These are phyloP conservation scores for Galbula dea DNA, from an alignment of 2,113 vertebrate genomes.

Conservation along the genomic window DNA sequence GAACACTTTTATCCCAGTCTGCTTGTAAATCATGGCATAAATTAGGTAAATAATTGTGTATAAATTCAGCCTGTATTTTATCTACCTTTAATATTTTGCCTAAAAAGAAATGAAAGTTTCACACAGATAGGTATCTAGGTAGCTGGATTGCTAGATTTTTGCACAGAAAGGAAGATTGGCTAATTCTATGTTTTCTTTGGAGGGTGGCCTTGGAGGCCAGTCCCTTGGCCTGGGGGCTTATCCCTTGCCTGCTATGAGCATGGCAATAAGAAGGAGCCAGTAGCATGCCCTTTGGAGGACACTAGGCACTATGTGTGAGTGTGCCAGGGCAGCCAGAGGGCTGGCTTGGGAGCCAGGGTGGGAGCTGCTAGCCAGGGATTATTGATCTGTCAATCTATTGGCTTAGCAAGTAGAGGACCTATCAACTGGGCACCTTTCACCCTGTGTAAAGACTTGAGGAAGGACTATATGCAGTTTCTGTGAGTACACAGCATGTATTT, in stretches of 20 bases:
- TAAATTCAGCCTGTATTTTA: background rate
- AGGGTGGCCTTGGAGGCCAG: background rate
- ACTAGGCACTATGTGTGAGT: fast-evolving
- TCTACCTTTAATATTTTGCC: background rate
- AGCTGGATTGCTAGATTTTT: background rate
- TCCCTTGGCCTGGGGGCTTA: background rate
- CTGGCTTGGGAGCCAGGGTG: fast-evolving
- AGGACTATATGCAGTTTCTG: background rate
- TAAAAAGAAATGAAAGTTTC: background rate
- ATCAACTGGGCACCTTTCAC: fast-evolving
- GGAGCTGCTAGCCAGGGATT: background rate
- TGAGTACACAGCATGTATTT: background rate
- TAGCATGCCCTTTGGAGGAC: fast-evolving
- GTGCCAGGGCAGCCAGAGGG: fast-evolving
- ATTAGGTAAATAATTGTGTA: background rate
- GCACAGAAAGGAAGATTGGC: background rate
- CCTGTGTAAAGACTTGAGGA: background rate
- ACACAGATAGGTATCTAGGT: background rate
- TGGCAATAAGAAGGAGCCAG: background rate
- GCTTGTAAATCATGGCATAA: background rate
- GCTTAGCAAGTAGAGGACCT: background rate
- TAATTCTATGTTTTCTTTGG: background rate
- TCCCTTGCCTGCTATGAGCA: fast-evolving
- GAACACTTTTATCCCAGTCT: background rate
- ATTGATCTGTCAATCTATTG: fast-evolving